Evolutionary conservation across 1,140 invertebrate species (phyloP), one percentile per base, ranked within the genome.

Genomic region (Drosophila serrata): DNA sequence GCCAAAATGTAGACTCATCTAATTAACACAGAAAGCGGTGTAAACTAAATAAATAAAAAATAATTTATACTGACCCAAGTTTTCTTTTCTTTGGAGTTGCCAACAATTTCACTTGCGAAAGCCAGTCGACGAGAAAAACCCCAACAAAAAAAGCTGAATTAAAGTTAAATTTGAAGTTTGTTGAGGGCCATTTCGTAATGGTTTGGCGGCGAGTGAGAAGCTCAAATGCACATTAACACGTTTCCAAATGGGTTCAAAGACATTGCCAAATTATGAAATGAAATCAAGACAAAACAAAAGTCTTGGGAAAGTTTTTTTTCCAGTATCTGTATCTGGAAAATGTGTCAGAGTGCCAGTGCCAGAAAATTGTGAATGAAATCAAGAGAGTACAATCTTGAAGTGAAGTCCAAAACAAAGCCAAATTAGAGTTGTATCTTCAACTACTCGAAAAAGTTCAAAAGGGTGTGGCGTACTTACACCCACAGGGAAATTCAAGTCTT

Each of bases 21-120:
- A 79, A 82, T 82, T 84, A 82, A 84, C 80, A 84, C 62, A 84
- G 45, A 82, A 84, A 82, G 37, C 53, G 46, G 33, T 17, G 27
- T 27, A 48, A 68, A 39, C 64, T 70, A 58, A 69, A 63, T 43
- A 62, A 61, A 69, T 53, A 49, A 57, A 53, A 62, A 61, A 73
- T 72, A 59, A 73, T 72, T 73, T 72, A 72, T 65, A 70, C 60
- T 46, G 43, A 13, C 19, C 64, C 57, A 9, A 51, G 65, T 72
- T 72, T 72, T 72, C 69, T 73, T 73, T 73, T 73, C 67, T 43
- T 59, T 57, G 42, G 29, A 61, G 73, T 56, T 65, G 73, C 72
- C 79, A 81, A 35, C 79, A 81, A 67, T 82, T 84, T 82, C 81
- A 84, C 75, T 84, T 84, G 81, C 81, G 81, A 84, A 84, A 73